phyloP scores from a whole-genome alignment of 1,140 invertebrate species.

The Venturia canescens region DNA sequence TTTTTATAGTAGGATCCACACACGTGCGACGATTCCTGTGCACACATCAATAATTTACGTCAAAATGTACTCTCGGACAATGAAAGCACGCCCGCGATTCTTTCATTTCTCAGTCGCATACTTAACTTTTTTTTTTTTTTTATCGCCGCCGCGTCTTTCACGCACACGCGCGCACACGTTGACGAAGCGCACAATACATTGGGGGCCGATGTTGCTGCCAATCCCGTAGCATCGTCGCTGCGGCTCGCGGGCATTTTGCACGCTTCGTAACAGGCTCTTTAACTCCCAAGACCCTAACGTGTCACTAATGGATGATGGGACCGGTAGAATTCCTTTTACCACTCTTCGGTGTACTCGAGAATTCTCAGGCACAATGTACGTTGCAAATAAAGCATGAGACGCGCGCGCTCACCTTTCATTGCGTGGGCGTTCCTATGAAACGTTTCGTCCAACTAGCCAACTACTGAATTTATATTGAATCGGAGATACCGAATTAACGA shows the following conservation, averaged over 20 bases:
- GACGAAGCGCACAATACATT: neutral
- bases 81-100: neutral
- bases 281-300: conserved; percentile 36
- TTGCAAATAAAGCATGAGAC: neutral
- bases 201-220: neutral
- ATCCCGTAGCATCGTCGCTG: neutral
- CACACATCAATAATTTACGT: neutral
- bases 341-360: conserved; percentile 5
- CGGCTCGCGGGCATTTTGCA: conserved; percentile 46
- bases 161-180: neutral
- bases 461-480: too few species aligned
- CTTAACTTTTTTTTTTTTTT: conserved; percentile 5
- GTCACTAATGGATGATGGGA: conserved; percentile 41
- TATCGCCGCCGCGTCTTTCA: neutral
- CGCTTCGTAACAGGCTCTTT: conserved; percentile 45
- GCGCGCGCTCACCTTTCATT: too few species aligned
- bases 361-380: neutral
- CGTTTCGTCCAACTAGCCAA: too few species aligned
- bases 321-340: neutral
- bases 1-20: too few species aligned
- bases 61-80: neutral
- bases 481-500: too few species aligned
- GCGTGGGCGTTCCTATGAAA: too few species aligned
- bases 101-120: neutral
- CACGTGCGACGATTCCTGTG: neutral